Percentiles rank a stretch among this genome's conserved stretches.
Evolutionary conservation across 92 coral and sea anemone genomes (phyloP).

Genomic region (Galaxea fascicularis): DNA sequence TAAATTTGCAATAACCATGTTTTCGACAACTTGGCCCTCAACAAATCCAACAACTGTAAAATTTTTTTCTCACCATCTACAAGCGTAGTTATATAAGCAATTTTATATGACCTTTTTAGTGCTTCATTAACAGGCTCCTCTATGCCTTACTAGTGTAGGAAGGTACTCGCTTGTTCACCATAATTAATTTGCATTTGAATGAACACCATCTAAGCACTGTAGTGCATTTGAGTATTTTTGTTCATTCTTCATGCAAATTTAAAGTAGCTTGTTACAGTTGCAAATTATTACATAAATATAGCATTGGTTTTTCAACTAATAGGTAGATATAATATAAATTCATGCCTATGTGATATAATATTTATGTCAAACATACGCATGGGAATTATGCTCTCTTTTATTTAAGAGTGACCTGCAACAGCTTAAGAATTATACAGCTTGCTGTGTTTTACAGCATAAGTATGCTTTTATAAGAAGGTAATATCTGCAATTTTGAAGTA

Average conservation of each 20-base stretch:
- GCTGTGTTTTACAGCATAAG: constrained; percentile 10
- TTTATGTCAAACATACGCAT: constrained; percentile 38
- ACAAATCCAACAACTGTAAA: no score
- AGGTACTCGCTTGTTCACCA: no score
- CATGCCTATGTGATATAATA: constrained; percentile 41
- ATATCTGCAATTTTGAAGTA: not conserved
- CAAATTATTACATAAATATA: not conserved
- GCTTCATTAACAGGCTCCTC: not conserved
- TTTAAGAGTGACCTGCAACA: constrained; percentile 8
- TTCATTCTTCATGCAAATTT: constrained; percentile 16
- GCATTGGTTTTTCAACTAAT: not conserved
- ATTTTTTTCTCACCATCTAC: not conserved
- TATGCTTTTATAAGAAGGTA: not conserved
- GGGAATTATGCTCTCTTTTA: constrained; percentile 21
- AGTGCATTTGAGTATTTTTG: not conserved
- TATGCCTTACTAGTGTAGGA: not conserved
- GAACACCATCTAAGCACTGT: not conserved
- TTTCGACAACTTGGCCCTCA: no score
- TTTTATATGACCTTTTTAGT: not conserved
- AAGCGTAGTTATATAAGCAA: not conserved
- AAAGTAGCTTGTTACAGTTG: not conserved
- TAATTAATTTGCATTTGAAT: not conserved
- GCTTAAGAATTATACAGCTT: not conserved
- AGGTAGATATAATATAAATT: not conserved
- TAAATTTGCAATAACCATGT: no score